Conservation (phyloP, 1,140 invertebrate genomes). For the Lordiphosa collinella region DNA sequence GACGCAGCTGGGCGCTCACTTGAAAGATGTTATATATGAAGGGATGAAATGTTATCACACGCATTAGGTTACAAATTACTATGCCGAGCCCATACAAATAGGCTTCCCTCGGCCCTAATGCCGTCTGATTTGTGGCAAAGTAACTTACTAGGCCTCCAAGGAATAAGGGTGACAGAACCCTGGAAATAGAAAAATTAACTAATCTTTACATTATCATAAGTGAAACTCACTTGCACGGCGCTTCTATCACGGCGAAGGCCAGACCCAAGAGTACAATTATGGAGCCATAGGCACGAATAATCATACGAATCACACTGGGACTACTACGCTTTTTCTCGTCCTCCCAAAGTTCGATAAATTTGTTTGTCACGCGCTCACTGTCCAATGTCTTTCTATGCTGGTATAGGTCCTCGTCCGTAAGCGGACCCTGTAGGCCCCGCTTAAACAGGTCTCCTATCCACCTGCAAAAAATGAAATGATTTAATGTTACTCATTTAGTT, state of each 20-base stretch:
- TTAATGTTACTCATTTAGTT: too few relatives aligned
- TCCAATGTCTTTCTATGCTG: constrained; percentile 68
- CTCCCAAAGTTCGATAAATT: constrained; percentile 67
- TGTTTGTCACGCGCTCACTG: constrained; percentile 64
- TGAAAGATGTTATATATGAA: constrained; percentile 88
- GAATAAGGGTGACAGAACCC: constrained; percentile 85
- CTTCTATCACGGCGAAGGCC: constrained; percentile 81
- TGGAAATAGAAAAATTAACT: constrained; percentile 70
- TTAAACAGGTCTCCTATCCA: constrained; percentile 80
- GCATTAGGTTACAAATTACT: constrained; percentile 83
- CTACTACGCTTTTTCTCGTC: constrained; percentile 67
- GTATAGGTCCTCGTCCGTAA: constrained; percentile 81
- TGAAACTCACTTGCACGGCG: constrained; percentile 80
- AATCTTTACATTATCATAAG: background rate
- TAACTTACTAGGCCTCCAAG: constrained; percentile 86
- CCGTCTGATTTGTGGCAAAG: constrained; percentile 82
- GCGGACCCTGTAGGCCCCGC: constrained; percentile 78
- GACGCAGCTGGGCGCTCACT: constrained; percentile 87
- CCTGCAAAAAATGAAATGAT: too few relatives aligned
- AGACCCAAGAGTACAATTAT: constrained; percentile 81
- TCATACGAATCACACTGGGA: constrained; percentile 81
- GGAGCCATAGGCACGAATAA: constrained; percentile 81
- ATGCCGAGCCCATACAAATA: constrained; percentile 86
- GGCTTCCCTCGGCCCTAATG: constrained; percentile 81
- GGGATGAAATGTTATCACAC: constrained; percentile 87